Base-by-base conservation (phyloP, 2,797 vertebrate genomes). In the Mormyrops boulengeri region DNA sequence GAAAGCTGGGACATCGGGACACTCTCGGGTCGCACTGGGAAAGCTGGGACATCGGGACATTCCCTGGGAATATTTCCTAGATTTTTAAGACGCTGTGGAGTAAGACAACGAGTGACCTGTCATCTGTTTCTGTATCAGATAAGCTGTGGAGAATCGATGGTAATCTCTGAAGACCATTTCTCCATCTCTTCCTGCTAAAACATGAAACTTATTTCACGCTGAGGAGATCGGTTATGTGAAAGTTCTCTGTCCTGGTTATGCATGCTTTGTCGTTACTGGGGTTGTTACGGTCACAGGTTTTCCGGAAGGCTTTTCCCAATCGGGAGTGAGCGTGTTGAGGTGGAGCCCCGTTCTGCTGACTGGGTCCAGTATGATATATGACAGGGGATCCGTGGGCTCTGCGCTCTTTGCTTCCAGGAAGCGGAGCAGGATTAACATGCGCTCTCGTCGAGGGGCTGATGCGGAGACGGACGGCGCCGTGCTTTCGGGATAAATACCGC, bases 261-360 rank as follows among this genome's bases (percentile, higher is more conserved):
- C 95, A 93, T 93, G 90, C 94, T 93, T 93, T 91, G 94, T 95
- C 94, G 95, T 96, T 94, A 91, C 77, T 92, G 95, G 94, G 95
- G 94, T 95, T 94, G 95, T 85, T 11, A 57, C 19, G 19, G 30
- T 22, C 60, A 41, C 19, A 26, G 19, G 14, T 62, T 66, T 66
- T 55, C 60, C 44, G 17, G 53, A 88, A 85, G 7, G n/a, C 44
- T 89, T 88, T 88, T 77, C 47, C 66, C 66, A 34, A 14, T 34
- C 34, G 66, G 66, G 66, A 69, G 66, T 30, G 3, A 34, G 30
- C 30, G 66, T 69, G 66, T 1, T 34, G 66, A 69, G 30, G 30
- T 4, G 3, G 66, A 14, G 30, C 11, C 66, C 66, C 3, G 66
- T 66, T 66, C 62, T 66, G 62, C 26, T 66, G 62, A 9, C 60